Conservation (phyloP, 1,140 invertebrate species). For the Latrodectus geometricus region DNA sequence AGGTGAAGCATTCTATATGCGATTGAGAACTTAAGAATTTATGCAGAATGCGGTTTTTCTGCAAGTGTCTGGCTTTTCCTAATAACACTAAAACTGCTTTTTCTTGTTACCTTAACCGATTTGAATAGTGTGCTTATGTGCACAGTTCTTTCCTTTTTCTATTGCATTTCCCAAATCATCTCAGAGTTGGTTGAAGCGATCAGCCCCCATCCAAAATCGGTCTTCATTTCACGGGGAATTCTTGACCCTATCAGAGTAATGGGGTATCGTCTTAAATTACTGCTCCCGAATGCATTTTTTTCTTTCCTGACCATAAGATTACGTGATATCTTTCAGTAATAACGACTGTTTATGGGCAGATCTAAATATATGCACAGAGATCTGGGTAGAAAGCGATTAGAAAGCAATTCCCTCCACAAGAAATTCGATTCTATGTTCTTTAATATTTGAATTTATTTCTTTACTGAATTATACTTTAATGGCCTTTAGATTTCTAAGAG, state of each 20-base stretch:
- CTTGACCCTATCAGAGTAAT: constrained; percentile 49
- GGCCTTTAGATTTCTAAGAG: no score
- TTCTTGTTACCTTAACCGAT: constrained; percentile 10
- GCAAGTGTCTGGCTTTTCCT: constrained; percentile 31
- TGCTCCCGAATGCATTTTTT: constrained; percentile 37
- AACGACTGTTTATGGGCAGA: constrained; percentile 35
- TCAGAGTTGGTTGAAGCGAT: neutral
- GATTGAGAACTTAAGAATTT: constrained; percentile 59
- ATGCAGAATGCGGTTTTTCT: constrained; percentile 33
- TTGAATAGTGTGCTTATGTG: constrained; percentile 49
- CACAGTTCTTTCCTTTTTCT: neutral
- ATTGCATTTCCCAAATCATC: neutral
- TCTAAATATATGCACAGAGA: constrained; percentile 43
- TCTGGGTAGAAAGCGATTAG: constrained; percentile 33
- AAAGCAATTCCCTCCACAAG: constrained; percentile 27
- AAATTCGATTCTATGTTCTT: neutral
- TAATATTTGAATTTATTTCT: constrained; percentile 20
- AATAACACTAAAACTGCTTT: constrained; percentile 52
- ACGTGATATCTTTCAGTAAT: constrained; percentile 58
- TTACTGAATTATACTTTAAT: no score
- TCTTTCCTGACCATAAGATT: constrained; percentile 36
- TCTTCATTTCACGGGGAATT: constrained; percentile 24
- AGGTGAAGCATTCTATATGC: constrained; percentile 13
- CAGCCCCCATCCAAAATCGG: constrained; percentile 9
- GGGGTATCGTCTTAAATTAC: constrained; percentile 51